A percentile compares a stretch with the other conserved stretches of the same genome.
Evolutionary conservation across 2,797 vertebrate species (phyloP).

Genomic region (Sebastes jordani): DNA sequence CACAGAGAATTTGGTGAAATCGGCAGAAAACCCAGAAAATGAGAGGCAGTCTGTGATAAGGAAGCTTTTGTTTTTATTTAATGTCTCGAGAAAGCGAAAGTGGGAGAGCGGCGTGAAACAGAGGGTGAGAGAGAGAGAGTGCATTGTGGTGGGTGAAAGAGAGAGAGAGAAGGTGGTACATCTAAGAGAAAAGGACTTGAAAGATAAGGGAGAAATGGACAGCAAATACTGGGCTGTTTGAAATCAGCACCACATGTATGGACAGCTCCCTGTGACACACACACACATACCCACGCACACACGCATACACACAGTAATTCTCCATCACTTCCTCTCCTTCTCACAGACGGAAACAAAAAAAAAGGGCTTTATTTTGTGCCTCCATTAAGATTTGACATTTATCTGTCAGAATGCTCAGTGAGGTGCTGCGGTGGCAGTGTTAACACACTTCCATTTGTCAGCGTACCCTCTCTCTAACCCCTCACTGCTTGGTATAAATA

Average conservation of each 20-base stretch:
- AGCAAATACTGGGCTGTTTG: background rate
- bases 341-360: background rate
- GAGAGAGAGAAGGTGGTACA: background rate
- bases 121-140: background rate
- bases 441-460: background rate
- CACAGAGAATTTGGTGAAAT: conserved; percentile 9
- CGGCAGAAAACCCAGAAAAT: conserved; percentile 7
- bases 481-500: background rate
- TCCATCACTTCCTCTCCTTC: background rate
- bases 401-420: background rate
- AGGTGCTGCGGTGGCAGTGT: background rate
- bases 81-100: background rate
- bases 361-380: background rate
- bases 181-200: background rate
- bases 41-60: conserved; percentile 6
- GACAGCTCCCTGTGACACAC: background rate
- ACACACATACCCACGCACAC: background rate
- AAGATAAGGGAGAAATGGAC: background rate
- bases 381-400: background rate
- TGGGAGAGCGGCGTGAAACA: background rate
- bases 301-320: background rate
- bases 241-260: background rate
- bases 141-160: background rate
- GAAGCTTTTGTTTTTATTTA: background rate
- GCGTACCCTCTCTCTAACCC: background rate